Conservation (phyloP, 2,888 invertebrate species). For the Anticlea derivata region DNA sequence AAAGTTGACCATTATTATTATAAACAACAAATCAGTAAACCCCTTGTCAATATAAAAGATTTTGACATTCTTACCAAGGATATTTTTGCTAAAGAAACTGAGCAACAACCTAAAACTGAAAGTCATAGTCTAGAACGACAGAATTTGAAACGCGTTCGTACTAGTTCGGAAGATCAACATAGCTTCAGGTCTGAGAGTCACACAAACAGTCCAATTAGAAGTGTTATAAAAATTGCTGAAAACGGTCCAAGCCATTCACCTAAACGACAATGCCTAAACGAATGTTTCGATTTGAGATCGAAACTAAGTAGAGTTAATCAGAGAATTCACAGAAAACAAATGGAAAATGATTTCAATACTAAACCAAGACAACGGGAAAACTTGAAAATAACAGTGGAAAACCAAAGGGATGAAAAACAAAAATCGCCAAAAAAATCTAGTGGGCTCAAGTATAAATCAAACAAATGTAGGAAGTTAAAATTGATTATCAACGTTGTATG, state of each 20-base stretch:
- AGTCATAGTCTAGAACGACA: not conserved
- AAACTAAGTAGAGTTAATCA: conserved; percentile 37
- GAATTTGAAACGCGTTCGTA: conserved; percentile 18
- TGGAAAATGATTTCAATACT: conserved; percentile 6
- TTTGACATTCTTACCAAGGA: not conserved
- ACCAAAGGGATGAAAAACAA: conserved; percentile 16
- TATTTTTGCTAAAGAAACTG: not conserved
- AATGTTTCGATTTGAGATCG: conserved; percentile 40
- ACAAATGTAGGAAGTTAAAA: conserved; percentile 48
- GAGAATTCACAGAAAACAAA: conserved; percentile 22
- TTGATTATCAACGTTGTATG: conserved; percentile 54
- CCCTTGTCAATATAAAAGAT: conserved; percentile 8
- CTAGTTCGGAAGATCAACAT: conserved; percentile 3
- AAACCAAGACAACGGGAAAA: conserved; percentile 36
- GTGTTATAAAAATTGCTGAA: conserved; percentile 26
- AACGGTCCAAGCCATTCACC: conserved; percentile 16
- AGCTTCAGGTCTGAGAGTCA: not conserved
- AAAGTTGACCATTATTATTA: not conserved
- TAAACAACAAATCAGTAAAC: not conserved
- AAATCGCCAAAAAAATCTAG: conserved; percentile 14
- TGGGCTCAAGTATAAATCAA: conserved; percentile 29
- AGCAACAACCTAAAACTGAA: not conserved
- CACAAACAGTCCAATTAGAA: conserved; percentile 26
- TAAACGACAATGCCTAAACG: conserved; percentile 14
- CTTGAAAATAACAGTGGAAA: conserved; percentile 42